These are phyloP conservation scores for Caenorhabditis sp. DNA, from an alignment of 2,888 invertebrate species.

Conservation along the genomic window DNA sequence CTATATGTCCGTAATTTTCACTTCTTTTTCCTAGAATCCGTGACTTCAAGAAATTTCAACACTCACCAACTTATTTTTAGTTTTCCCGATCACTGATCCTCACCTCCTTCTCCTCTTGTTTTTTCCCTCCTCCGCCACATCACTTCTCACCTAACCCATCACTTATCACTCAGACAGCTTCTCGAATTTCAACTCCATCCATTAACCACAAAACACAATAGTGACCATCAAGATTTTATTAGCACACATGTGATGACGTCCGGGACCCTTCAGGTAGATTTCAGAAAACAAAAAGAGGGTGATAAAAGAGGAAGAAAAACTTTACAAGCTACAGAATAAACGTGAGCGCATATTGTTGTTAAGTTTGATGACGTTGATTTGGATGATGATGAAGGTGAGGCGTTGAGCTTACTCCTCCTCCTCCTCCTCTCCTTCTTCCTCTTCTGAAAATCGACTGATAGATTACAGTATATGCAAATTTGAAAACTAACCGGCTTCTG, in stretches of 20 bases:
- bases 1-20: too few relatives aligned
- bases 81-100: slow-evolving; percentile 3
- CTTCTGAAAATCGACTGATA: slow-evolving; percentile 42
- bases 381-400: slow-evolving; percentile 16
- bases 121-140: slow-evolving; percentile 3
- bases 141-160: slow-evolving; percentile 11
- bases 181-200: not conserved
- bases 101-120: not conserved
- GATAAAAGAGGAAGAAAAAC: not conserved
- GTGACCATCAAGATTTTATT: slow-evolving; percentile 45
- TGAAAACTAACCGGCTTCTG: slow-evolving; percentile 53
- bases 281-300: not conserved
- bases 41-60: not conserved
- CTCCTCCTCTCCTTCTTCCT: slow-evolving; percentile 65
- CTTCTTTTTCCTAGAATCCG: not conserved
- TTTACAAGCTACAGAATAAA: slow-evolving; percentile 40
- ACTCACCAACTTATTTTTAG: not conserved
- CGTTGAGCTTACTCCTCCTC: slow-evolving; percentile 64
- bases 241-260: slow-evolving; percentile 27
- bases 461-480: not conserved
- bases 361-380: slow-evolving; percentile 39
- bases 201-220: slow-evolving; percentile 4
- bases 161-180: slow-evolving; percentile 29
- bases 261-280: slow-evolving; percentile 21
- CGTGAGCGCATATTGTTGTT: not conserved